Conservation (phyloP, 2,113 vertebrate genomes). For the Protobothrops mucrosquamatus region DNA sequence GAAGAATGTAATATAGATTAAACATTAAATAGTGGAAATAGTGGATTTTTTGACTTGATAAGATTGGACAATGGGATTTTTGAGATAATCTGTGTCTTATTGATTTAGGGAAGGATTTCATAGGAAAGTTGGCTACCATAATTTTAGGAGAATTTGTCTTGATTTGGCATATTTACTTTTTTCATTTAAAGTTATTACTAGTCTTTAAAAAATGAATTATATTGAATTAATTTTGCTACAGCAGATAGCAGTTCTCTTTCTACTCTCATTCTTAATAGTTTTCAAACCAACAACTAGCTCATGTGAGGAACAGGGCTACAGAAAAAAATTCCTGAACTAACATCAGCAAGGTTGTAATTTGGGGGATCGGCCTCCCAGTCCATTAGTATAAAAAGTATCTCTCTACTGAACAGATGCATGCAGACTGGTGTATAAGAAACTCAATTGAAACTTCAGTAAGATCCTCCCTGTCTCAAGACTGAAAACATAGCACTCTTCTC, state of each 20-base stretch:
- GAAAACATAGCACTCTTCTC: background rate
- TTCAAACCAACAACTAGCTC: background rate
- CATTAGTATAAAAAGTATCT: background rate
- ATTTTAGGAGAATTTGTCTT: background rate
- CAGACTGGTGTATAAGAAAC: background rate
- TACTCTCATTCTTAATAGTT: background rate
- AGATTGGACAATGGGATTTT: background rate
- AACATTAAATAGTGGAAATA: background rate
- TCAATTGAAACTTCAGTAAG: background rate
- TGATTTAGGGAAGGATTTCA: background rate
- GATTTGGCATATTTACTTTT: background rate
- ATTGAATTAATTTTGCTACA: background rate
- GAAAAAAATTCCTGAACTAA: background rate
- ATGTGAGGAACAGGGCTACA: background rate
- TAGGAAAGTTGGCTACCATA: background rate
- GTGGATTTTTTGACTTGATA: background rate
- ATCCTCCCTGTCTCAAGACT: background rate
- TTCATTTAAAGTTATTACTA: background rate
- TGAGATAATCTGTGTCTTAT: background rate
- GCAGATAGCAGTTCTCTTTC: background rate
- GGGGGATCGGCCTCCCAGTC: background rate
- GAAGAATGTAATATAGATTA: background rate
- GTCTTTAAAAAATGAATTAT: background rate
- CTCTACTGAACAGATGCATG: no score
- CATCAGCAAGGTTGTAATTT: background rate